Percentiles rank a stretch among this genome's conserved stretches.
These are phyloP conservation scores for Drosophila leontia DNA, from an alignment of 1,140 invertebrate species.

Conservation along the genomic window DNA sequence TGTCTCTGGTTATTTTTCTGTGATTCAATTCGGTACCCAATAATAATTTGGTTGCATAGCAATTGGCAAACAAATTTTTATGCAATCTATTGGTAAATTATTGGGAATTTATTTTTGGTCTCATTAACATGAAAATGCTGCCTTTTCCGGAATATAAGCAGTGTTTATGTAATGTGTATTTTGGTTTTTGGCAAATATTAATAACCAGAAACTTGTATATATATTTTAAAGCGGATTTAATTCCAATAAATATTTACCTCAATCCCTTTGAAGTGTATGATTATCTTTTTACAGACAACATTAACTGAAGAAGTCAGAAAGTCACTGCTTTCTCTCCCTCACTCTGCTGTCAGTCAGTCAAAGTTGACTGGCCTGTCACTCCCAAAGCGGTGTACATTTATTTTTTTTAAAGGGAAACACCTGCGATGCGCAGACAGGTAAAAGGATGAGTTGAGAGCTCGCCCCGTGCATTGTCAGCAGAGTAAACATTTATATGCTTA, in stretches of 20 bases:
- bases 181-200: neutral
- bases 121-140: constrained; percentile 5
- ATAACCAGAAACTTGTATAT: neutral
- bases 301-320: constrained; percentile 18
- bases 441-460: constrained; percentile 22
- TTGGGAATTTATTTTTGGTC: constrained; percentile 12
- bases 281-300: constrained; percentile 28
- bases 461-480: constrained; percentile 30
- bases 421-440: constrained; percentile 3
- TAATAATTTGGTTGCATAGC: neutral
- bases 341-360: constrained; percentile 14
- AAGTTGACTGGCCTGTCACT: constrained; percentile 30
- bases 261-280: neutral
- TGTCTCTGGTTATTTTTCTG: constrained; percentile 14
- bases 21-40: constrained; percentile 7
- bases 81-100: constrained; percentile 3
- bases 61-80: constrained; percentile 5
- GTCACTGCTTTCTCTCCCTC: constrained; percentile 10
- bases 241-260: neutral
- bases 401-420: constrained; percentile 29
- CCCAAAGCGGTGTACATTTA: constrained; percentile 8
- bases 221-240: neutral
- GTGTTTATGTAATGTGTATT: neutral
- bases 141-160: neutral
- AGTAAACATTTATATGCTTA: constrained; percentile 48